phyloP scores from a whole-genome alignment of 1,140 invertebrate species.

The Drosophila leontia region DNA sequence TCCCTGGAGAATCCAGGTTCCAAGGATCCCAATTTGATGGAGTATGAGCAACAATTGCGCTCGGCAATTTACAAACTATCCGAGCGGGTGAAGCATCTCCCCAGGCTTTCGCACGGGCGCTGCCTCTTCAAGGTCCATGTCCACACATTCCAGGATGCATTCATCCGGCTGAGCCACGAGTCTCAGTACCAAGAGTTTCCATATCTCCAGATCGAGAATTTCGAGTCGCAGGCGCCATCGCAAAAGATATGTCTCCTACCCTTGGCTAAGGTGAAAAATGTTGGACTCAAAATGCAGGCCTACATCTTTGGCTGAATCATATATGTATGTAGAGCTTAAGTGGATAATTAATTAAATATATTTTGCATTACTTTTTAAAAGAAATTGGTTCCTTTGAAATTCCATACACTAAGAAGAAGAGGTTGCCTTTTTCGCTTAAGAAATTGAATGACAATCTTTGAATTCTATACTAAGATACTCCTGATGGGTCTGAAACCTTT shows the following conservation, averaged over 20 bases:
- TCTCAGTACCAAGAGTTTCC: constrained; percentile 79
- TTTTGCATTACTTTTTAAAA: constrained; percentile 24
- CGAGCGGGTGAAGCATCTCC: constrained; percentile 62
- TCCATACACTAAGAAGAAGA: background rate
- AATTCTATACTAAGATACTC: background rate
- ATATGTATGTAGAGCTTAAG: constrained; percentile 21
- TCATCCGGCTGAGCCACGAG: constrained; percentile 61
- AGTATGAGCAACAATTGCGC: constrained; percentile 74
- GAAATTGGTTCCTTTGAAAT: constrained; percentile 18
- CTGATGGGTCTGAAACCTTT: background rate
- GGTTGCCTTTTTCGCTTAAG: background rate
- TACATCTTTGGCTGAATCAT: constrained; percentile 36
- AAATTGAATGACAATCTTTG: constrained; percentile 11
- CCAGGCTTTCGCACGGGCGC: constrained; percentile 48
- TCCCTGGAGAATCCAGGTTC: constrained; percentile 1
- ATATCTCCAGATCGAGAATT: constrained; percentile 55
- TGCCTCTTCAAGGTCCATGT: constrained; percentile 71
- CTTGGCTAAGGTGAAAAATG: constrained; percentile 40
- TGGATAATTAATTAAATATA: constrained; percentile 13
- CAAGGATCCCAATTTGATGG: constrained; percentile 53
- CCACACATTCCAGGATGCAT: constrained; percentile 71
- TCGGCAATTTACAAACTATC: constrained; percentile 59
- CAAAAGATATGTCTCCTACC: constrained; percentile 50
- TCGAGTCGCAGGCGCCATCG: background rate
- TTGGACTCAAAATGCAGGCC: constrained; percentile 64